Evolutionary conservation across 2,113 vertebrate genomes (phyloP), one percentile per base, ranked within the genome.

Genomic region (Heterochromis multidens): DNA sequence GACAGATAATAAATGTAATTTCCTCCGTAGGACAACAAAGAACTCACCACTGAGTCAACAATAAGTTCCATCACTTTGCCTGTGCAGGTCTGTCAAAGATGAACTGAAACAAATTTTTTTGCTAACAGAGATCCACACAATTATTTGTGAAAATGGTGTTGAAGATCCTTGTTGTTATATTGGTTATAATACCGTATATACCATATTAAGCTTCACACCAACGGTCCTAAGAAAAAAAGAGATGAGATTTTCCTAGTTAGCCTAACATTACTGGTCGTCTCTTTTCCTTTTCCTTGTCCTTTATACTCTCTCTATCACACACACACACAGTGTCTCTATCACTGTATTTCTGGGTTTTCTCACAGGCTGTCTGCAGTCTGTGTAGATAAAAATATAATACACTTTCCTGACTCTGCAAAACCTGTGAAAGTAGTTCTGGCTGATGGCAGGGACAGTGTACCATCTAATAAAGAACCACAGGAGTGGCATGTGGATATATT

Each of bases 371-470:
- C 65, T 82, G 80, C 58, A 23, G 25, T 81, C 46, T 65, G 59
- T 67, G 80, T 79, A 65, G 74, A 87, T 85, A 82, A 62, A 85
- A 88, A 77, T 56, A 82, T 79, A 31, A 74, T 25, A 76, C 65
- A 78, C 81, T 76, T 77, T n/a, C 77, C 81, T 86, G 82, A 87
- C 80, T 78, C 80, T 80, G 90, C 62, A 80, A 52, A 92, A 79
- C 84, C 91, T 77, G 87, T 93, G 89, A 90, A 54, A 86, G 84
- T 90, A 90, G 92, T 91, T 85, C 90, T 89, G 76, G 74, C 78
- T 94, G 91, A 93, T 79, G 81, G 81, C 87, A 82, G 82, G 25
- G 25, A 81, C 70, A 19, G 78, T 84, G 85, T 85, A 60, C 58
- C 62, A 21, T 81, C 61, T 83, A 81, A 90, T 90, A 83, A 93